Evolutionary conservation across 2,888 invertebrate genomes (phyloP).

Genomic region (Cabera pusaria): DNA sequence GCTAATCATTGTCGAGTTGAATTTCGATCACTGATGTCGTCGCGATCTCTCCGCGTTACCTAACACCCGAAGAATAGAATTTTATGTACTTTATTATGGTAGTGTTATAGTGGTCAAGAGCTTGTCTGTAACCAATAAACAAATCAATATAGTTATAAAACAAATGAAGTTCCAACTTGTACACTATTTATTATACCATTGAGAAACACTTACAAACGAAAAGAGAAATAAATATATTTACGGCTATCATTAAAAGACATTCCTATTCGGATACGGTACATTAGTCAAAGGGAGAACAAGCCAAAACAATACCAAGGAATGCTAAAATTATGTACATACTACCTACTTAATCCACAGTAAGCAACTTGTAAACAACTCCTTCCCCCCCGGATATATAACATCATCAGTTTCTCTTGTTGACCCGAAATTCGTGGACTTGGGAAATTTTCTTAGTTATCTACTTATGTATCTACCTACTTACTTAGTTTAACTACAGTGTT

Average conservation of each 20-base stretch:
- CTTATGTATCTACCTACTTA: constrained; percentile 5
- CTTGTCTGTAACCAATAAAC: too few relatives aligned
- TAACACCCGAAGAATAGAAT: too few relatives aligned
- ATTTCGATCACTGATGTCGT: too few relatives aligned
- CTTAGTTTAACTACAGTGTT: too few relatives aligned
- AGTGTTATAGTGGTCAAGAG: too few relatives aligned
- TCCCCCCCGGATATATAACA: constrained; percentile 12
- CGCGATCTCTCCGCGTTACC: too few relatives aligned
- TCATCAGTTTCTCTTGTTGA: constrained; percentile 10
- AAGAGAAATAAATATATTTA: constrained; percentile 8
- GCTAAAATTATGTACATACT: constrained; percentile 9
- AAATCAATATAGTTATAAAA: too few relatives aligned
- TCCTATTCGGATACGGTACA: constrained; percentile 9
- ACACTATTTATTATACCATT: too few relatives aligned
- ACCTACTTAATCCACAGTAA: constrained; percentile 13
- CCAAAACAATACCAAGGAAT: constrained; percentile 15
- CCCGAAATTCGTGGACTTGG: constrained; percentile 8
- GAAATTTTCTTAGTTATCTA: constrained; percentile 18
- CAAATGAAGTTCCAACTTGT: too few relatives aligned
- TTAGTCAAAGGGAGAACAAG: constrained; percentile 11
- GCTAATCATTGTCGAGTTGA: too few relatives aligned
- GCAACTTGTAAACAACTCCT: constrained; percentile 19
- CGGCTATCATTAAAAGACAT: constrained; percentile 3
- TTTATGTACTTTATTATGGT: too few relatives aligned
- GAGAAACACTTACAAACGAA: too few relatives aligned